Conservation (phyloP, 2,888 invertebrate genomes). For the Caenorhabditis macrosperma region DNA sequence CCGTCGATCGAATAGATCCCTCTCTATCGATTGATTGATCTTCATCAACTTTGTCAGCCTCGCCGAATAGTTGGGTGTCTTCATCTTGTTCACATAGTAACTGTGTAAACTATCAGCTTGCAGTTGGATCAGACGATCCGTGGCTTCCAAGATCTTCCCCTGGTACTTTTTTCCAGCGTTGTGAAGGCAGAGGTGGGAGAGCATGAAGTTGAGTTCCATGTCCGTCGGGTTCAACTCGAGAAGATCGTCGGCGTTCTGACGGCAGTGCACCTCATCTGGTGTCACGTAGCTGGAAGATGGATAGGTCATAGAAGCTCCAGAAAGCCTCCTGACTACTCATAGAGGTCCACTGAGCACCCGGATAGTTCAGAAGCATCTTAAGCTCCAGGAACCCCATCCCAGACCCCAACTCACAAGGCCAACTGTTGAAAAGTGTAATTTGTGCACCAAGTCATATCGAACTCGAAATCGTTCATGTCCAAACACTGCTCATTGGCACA, state of each 20-base stretch:
- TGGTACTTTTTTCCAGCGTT: slow-evolving; percentile 39
- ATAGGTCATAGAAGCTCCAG: no score
- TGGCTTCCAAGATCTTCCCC: slow-evolving; percentile 10
- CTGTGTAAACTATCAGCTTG: slow-evolving; percentile 54
- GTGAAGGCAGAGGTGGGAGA: slow-evolving; percentile 50
- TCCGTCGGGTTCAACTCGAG: slow-evolving; percentile 35
- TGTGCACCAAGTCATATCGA: slow-evolving; percentile 26
- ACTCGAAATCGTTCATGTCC: slow-evolving; percentile 11
- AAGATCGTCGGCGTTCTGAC: slow-evolving; percentile 1
- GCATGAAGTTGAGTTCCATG: slow-evolving; percentile 57
- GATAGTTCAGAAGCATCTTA: no score
- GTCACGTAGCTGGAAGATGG: slow-evolving; percentile 11
- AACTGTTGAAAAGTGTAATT: slow-evolving; percentile 34
- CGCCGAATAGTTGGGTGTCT: slow-evolving; percentile 55
- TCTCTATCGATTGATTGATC: slow-evolving; percentile 57
- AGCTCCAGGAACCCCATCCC: not conserved
- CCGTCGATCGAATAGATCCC: not conserved
- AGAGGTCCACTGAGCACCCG: no score
- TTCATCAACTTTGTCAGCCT: slow-evolving; percentile 59
- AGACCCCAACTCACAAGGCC: slow-evolving; percentile 9
- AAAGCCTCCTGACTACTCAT: no score
- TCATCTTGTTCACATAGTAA: slow-evolving; percentile 47
- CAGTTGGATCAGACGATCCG: slow-evolving; percentile 29
- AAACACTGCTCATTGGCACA: slow-evolving; percentile 14
- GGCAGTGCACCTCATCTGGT: not conserved